Evolutionary conservation across 2,113 vertebrate species (phyloP), one percentile per base, ranked within the genome.

Genomic region (Macaca mulatta): DNA sequence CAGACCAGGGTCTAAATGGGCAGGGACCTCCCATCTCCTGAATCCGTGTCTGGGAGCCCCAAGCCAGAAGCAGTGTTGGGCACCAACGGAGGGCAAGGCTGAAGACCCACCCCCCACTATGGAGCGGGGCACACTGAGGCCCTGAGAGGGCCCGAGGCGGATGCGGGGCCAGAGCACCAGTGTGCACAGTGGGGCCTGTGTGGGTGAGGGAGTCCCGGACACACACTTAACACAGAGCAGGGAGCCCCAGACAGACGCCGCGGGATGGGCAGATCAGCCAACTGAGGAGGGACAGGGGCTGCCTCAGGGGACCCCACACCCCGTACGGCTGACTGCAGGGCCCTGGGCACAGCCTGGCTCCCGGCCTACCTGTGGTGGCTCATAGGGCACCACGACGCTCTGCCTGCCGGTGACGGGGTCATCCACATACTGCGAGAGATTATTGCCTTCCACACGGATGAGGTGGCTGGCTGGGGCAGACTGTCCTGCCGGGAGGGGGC

Each of bases 381-480:
- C 99, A 1, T 99, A 99, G 5, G 99, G 99, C 94, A 99, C 99
- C 97, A 99, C 98, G 77, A 99, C 99, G 0, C 99, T 99, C 98
- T 99, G 99, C 90, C 99, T 98, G 61, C 99, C 99, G 0, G 99
- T 99, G 97, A 99, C 99, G 0, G 99, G 99, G 97, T 99, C 99
- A 0, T 99, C 99, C 98, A 99, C 99, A 0, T 99, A 99, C 98
- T 99, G 99, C 0, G 98, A 98, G 69, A 99, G 99, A 97, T 99
- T 99, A 98, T 99, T 99, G 38, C 99, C 99, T 96, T 99, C 99
- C 97, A 99, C 99, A 0, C 99, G 98, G 98, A 99, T 99, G 83
- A 99, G 99, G 98, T 99, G 99, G 98, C 99, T 99, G 93, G 99
- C 99, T 0, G 99, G 99, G 30, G 99, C 99, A 1, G 99, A 96